Evolutionary conservation across 1,140 invertebrate species (phyloP).

Genomic region (Pogonognathellus flavescens): DNA sequence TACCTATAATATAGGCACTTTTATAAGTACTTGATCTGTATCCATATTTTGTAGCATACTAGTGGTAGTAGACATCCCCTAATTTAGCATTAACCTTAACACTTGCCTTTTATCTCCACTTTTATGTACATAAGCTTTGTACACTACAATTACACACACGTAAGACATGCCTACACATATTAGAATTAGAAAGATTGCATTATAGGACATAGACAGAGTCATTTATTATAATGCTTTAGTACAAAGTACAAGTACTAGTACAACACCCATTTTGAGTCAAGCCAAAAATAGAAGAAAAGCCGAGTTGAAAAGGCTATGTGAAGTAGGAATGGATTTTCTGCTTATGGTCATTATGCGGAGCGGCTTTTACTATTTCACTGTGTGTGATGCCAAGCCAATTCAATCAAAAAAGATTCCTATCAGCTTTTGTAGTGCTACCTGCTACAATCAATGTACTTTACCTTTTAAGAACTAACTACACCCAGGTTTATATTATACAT

Average conservation of each 20-base stretch:
- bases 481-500: too few relatives aligned
- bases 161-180: neutral
- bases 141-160: neutral
- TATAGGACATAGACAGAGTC: neutral
- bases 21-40: too few relatives aligned
- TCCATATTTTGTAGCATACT: neutral
- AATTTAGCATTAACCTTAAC: constrained; percentile 37
- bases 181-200: neutral
- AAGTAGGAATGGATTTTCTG: neutral
- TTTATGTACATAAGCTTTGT: neutral
- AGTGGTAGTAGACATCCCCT: neutral
- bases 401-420: neutral
- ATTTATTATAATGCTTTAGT: too few relatives aligned
- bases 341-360: neutral
- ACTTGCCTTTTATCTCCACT: neutral
- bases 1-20: too few relatives aligned
- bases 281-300: constrained; percentile 38
- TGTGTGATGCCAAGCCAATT: neutral
- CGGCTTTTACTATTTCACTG: neutral
- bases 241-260: neutral
- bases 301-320: neutral
- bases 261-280: constrained; percentile 2
- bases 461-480: too few relatives aligned
- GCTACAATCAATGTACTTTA: too few relatives aligned
- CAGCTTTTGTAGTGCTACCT: too few relatives aligned